Conservation (phyloP, 2,888 invertebrate genomes). For the Drymonia ruficornis region DNA sequence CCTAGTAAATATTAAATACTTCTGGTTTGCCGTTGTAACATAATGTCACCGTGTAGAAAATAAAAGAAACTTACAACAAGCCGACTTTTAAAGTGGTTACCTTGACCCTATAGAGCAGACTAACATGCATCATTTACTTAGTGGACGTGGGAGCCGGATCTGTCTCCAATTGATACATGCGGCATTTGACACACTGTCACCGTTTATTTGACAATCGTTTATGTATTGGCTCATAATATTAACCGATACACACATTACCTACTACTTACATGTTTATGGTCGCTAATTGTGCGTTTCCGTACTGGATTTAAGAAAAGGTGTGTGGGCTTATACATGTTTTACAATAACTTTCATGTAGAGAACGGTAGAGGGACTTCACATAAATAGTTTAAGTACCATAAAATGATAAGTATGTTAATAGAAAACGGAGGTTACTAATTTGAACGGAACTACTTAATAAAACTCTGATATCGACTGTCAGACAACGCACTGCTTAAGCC, state of each 20-base stretch:
- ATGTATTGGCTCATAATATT: slow-evolving; percentile 21
- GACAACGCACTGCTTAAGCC: too few relatives aligned
- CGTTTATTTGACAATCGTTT: slow-evolving; percentile 22
- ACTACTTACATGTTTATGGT: slow-evolving; percentile 1
- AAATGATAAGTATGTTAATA: too few relatives aligned
- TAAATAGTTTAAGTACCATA: too few relatives aligned
- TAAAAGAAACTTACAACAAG: too few relatives aligned
- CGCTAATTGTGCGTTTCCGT: slow-evolving; percentile 5
- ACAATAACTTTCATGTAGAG: background rate
- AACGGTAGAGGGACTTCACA: background rate
- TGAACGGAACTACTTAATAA: too few relatives aligned
- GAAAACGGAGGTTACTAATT: too few relatives aligned
- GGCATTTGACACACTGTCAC: slow-evolving; percentile 40
- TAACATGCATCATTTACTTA: background rate
- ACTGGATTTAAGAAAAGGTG: background rate
- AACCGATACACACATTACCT: background rate
- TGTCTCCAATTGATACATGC: slow-evolving; percentile 16
- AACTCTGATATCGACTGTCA: too few relatives aligned
- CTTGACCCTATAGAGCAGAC: too few relatives aligned
- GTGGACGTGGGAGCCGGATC: slow-evolving; percentile 29
- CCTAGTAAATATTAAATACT: too few relatives aligned
- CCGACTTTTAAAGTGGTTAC: too few relatives aligned
- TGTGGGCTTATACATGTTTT: background rate
- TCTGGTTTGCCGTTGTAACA: too few relatives aligned
- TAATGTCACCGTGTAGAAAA: too few relatives aligned